Conservation (phyloP, 2,113 vertebrate species). For the Panthera tigris region DNA sequence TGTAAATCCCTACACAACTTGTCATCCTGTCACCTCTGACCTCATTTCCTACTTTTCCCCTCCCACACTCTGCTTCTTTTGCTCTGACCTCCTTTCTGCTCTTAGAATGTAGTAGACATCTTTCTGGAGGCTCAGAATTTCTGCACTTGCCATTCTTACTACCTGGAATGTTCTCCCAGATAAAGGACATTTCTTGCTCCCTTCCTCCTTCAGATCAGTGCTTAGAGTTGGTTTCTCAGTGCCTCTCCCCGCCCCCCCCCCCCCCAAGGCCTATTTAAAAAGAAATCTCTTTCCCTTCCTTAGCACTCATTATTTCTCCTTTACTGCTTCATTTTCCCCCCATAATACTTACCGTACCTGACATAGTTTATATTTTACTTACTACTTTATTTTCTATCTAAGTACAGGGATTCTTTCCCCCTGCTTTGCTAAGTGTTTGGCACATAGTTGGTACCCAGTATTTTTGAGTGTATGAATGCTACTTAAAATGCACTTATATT, state of each 20-base stretch:
- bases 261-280: background rate
- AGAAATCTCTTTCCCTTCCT: background rate
- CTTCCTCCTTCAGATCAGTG: background rate
- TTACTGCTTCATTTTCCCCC: background rate
- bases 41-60: constrained; percentile 1
- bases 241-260: background rate
- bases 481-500: background rate
- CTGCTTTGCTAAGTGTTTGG: background rate
- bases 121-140: background rate
- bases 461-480: background rate
- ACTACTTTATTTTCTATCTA: background rate
- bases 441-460: background rate
- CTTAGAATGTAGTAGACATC: background rate
- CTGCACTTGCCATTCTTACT: background rate
- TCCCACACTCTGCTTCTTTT: background rate
- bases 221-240: background rate
- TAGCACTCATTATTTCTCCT: background rate
- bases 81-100: background rate
- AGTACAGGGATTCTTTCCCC: background rate
- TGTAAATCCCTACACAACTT: background rate
- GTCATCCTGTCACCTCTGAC: background rate
- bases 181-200: background rate
- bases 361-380: background rate
- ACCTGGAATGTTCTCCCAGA: background rate
- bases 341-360: background rate